These are phyloP conservation scores for Anolis apletophallus DNA, from an alignment of 2,797 vertebrate genomes.

Conservation along the genomic window DNA sequence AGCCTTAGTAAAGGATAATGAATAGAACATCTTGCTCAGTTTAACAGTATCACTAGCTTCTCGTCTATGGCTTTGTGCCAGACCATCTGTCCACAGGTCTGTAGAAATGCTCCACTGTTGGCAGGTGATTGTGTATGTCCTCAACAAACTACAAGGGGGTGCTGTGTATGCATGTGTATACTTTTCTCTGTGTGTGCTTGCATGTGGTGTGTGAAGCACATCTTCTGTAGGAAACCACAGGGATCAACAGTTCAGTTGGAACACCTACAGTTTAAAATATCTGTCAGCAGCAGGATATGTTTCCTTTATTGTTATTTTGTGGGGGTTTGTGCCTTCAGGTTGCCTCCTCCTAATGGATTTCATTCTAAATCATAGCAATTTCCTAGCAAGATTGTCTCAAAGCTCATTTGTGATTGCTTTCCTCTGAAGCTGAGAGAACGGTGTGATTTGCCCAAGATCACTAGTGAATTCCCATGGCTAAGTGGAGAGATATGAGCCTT, in stretches of 20 bases:
- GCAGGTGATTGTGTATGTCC: too few species aligned
- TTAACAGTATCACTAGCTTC: not conserved
- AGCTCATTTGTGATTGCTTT: too few species aligned
- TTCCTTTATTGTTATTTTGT: not conserved
- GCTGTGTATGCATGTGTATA: not conserved
- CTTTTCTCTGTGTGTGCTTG: not conserved
- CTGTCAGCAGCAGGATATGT: not conserved
- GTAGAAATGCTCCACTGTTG: too few species aligned
- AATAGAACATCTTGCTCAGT: not conserved
- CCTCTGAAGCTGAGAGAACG: too few species aligned
- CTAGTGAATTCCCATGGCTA: too few species aligned
- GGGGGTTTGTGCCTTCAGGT: not conserved
- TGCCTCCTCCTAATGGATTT: too few species aligned
- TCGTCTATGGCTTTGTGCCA: not conserved
- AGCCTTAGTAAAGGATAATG: not conserved
- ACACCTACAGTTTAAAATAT: not conserved
- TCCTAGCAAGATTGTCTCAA: too few species aligned
- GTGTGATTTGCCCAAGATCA: too few species aligned
- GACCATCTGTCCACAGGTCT: too few species aligned
- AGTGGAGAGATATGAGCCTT: too few species aligned
- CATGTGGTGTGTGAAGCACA: not conserved
- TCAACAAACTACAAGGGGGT: too few species aligned
- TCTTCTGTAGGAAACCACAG: not conserved
- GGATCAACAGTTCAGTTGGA: not conserved
- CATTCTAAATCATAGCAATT: too few species aligned